phyloP scores from a whole-genome alignment of 2,797 vertebrate species.

The Hypotaenidia philippensis region DNA sequence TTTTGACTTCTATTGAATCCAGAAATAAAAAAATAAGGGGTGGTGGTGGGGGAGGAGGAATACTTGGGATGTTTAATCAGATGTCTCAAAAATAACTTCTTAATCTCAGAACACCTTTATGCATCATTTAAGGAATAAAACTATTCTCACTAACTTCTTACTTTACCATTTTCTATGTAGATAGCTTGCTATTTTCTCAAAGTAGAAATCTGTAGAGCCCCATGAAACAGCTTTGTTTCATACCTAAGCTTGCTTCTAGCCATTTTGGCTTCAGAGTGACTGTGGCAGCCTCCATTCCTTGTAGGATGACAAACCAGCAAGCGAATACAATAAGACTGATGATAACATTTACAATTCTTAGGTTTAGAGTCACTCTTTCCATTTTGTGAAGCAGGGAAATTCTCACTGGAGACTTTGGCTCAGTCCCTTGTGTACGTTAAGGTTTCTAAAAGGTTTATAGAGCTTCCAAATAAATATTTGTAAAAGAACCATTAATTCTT shows the following conservation, averaged over 20 bases:
- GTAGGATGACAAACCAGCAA: neutral
- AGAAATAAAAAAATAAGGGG: neutral
- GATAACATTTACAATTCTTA: neutral
- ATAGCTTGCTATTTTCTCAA: neutral
- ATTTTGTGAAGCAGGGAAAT: neutral
- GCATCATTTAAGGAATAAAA: neutral
- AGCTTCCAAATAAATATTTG: conserved; percentile 21
- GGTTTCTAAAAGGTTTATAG: neutral
- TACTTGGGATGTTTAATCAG: neutral
- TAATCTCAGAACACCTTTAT: neutral
- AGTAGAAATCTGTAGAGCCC: neutral
- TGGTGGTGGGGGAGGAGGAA: neutral
- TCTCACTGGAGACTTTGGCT: neutral
- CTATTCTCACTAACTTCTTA: neutral
- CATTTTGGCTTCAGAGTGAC: neutral
- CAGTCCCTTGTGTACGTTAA: neutral
- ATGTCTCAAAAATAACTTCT: neutral
- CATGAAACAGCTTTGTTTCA: neutral
- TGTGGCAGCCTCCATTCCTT: neutral
- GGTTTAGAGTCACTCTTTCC: neutral
- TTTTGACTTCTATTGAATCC: neutral
- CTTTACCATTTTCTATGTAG: neutral
- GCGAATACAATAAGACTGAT: neutral
- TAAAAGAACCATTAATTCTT: neutral
- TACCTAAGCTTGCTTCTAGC: neutral